Percentiles rank a stretch among this genome's conserved stretches.
Evolutionary conservation across 2,113 vertebrate species (phyloP).

Genomic region (Hippocampus barbouri): DNA sequence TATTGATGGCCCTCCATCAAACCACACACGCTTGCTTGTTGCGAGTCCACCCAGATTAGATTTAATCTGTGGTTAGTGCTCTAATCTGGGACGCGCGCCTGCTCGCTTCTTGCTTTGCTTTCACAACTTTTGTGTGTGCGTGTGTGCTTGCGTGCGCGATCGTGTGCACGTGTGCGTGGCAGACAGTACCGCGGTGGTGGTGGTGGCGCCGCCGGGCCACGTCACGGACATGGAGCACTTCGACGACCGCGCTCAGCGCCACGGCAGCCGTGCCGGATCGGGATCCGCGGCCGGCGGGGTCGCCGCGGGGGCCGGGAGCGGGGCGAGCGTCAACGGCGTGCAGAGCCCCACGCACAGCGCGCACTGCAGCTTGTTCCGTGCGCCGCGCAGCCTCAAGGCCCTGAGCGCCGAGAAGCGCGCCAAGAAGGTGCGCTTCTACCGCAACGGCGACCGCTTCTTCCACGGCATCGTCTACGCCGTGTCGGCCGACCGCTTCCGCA

Average conservation of each 20-base stretch:
- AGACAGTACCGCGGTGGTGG: conserved; percentile 59
- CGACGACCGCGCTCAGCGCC: conserved; percentile 86
- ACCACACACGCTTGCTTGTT: neutral
- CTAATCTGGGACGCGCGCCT: conserved; percentile 60
- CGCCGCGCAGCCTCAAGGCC: conserved; percentile 91
- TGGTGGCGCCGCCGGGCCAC: conserved; percentile 80
- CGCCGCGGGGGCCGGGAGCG: neutral
- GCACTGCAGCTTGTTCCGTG: conserved; percentile 95
- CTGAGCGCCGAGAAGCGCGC: conserved; percentile 93
- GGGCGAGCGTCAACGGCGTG: conserved; percentile 84
- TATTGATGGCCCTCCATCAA: neutral
- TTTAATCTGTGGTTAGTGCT: conserved; percentile 72
- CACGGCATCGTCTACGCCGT: conserved; percentile 96
- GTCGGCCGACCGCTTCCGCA: conserved; percentile 88
- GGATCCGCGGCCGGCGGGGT: neutral
- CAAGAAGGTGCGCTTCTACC: conserved; percentile 97
- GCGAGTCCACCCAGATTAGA: conserved; percentile 50
- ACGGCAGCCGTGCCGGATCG: conserved; percentile 65
- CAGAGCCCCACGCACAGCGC: conserved; percentile 95
- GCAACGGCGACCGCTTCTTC: conserved; percentile 96
- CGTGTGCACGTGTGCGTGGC: neutral
- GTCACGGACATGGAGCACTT: conserved; percentile 96
- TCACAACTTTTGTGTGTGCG: conserved; percentile 1
- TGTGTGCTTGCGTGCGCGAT: neutral
- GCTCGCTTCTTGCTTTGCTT: conserved; percentile 20